These are phyloP conservation scores for Aurelia aurita DNA, from an alignment of 30 jellyfish, hydroid and myxozoan genomes.

Conservation along the genomic window DNA sequence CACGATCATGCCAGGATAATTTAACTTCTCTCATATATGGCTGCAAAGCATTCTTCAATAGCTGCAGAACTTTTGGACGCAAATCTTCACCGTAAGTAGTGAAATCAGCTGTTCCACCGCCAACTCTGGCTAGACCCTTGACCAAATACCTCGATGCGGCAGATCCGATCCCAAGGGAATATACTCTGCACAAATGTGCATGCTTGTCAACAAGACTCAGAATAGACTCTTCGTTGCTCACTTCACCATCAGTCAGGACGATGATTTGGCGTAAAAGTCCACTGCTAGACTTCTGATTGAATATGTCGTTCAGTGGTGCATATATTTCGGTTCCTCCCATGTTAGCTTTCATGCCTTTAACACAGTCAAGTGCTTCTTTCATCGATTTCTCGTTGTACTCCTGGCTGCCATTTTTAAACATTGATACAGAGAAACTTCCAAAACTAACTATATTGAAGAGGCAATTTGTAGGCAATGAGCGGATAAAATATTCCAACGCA, in stretches of 20 bases:
- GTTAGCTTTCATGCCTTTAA: constrained; percentile 5
- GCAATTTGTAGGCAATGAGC: constrained; percentile 1
- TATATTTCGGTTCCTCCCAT: constrained; percentile 26
- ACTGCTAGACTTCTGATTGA: not conserved
- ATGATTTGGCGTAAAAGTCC: not conserved
- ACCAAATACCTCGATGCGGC: constrained; percentile 6
- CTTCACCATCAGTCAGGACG: constrained; percentile 33
- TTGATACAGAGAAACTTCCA: not conserved
- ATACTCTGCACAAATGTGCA: not conserved
- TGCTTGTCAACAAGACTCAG: not conserved
- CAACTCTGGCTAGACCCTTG: not conserved
- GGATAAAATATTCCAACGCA: not conserved
- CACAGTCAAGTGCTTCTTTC: not conserved
- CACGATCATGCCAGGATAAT: not conserved
- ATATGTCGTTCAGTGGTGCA: not conserved
- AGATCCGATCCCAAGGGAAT: not conserved
- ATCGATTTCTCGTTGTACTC: not conserved
- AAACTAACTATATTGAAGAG: constrained; percentile 13
- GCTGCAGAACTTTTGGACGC: constrained; percentile 4
- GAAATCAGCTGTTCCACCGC: not conserved
- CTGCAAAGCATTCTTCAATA: not conserved
- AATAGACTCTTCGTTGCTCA: not conserved
- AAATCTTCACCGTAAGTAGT: not conserved
- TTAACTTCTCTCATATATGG: not conserved
- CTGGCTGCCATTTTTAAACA: constrained; percentile 3